Conservation (phyloP, 53 echinoderm and acorn worm species). For the Henricia sp. region DNA sequence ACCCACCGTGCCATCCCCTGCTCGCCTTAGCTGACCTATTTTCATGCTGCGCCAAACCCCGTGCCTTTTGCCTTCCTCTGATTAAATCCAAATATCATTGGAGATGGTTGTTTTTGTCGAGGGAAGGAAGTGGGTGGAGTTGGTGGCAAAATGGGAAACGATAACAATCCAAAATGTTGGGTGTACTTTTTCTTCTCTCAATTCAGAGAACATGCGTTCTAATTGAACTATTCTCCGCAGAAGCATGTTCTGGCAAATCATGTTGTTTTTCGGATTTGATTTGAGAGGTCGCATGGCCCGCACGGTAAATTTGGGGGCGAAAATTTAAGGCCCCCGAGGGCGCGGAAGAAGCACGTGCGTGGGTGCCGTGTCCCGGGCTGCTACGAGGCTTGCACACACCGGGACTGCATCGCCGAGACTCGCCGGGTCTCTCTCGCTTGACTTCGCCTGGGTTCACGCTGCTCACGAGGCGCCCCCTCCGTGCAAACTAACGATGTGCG, state of each 20-base stretch:
- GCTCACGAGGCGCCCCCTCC: neutral
- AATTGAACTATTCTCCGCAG: neutral
- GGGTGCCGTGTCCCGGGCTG: no score
- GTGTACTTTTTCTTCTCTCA: constrained; percentile 10
- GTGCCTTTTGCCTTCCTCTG: neutral
- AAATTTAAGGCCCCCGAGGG: constrained; percentile 31
- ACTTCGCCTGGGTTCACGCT: constrained; percentile 19
- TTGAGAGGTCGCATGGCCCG: neutral
- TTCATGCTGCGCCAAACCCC: no score
- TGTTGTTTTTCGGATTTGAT: constrained; percentile 35
- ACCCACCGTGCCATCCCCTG: no score
- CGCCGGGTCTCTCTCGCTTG: constrained; percentile 44
- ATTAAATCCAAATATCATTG: neutral
- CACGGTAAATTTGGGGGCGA: neutral
- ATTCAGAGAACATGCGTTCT: constrained; percentile 9
- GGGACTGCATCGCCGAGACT: constrained; percentile 8
- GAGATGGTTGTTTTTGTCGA: neutral
- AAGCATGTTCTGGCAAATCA: constrained; percentile 32
- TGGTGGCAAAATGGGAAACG: neutral
- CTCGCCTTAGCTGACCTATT: neutral
- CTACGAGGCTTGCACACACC: constrained; percentile 18
- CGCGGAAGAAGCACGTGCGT: constrained; percentile 48
- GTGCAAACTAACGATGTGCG: neutral
- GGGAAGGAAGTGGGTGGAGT: neutral
- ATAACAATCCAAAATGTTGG: neutral